Base-by-base conservation (phyloP, 2,797 vertebrate species). In the Syngnathus acus region DNA sequence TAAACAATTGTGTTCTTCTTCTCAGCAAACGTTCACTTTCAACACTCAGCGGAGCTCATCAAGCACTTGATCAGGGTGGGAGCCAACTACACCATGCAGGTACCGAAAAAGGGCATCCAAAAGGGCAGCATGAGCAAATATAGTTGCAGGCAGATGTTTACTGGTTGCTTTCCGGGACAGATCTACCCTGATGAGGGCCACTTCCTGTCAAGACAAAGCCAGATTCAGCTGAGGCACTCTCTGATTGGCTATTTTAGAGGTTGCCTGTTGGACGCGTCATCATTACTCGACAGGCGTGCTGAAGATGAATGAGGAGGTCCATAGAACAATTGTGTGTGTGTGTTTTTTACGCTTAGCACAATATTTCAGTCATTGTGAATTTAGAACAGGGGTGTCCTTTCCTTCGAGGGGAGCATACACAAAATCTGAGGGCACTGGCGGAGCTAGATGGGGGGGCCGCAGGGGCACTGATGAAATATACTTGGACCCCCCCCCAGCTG, bases 101-200 rank as follows among this genome's bases (percentile, higher is more conserved):
- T 96, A 76, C 16, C 26, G 13, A 17, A 39, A 39, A 14, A 32
- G 32, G 32, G 2, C 50, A 3, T 8, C 26, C 19, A 5, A 38
- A 17, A 19, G 5, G 16, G 19, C 13, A 19, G 4, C 4, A 45
- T 9, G 16, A 14, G 19, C 11, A 48, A 50, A 62, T 13, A 62
- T 13, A 62, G 11, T 43, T 32, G 4, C 45, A 16, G 43, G 21
- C 10, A 16, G 26, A 8, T 16, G 37, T 23, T 62, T 26, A 62
- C 42, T 26, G 7, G 39, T 17, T 21, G 38, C n/a, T 26, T 66
- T 72, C 55, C 5, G 74, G 40, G 26, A 21, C 75, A 99, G 97
- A 94, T 99, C 68, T 99, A 95, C 78, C 96, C 97, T 0, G 97
- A 99, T 73, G 97, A 99, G 89, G 96, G 94, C 75, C 94, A 99